phyloP scores from a whole-genome alignment of 2,888 invertebrate species.

The Monoplex corrugatus region DNA sequence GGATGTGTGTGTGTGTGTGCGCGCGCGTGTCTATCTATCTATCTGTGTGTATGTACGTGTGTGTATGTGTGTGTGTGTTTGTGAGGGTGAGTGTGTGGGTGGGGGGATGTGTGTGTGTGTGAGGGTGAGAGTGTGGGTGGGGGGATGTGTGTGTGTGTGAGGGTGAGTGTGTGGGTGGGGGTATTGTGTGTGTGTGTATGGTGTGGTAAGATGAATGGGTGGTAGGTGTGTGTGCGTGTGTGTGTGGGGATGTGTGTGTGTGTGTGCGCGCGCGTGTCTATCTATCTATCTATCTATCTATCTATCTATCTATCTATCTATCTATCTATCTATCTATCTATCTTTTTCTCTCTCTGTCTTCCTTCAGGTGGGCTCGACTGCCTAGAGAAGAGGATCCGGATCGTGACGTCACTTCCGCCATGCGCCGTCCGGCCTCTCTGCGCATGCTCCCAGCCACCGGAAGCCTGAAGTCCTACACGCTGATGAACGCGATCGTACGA shows the following conservation, averaged over 20 bases:
- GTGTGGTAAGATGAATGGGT: background rate
- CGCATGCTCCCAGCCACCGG: constrained; percentile 27
- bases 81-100: background rate
- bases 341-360: background rate
- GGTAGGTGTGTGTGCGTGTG: background rate
- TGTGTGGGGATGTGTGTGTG: background rate
- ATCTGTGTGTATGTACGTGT: background rate
- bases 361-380: constrained; percentile 40
- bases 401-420: background rate
- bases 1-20: constrained; percentile 7
- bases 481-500: constrained; percentile 42
- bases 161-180: no score
- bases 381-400: constrained; percentile 27
- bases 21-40: no score
- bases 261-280: background rate
- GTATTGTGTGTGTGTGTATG: background rate
- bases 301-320: background rate
- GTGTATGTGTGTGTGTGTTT: background rate
- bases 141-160: background rate
- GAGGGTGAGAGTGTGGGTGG: background rate
- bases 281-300: background rate
- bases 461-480: constrained; percentile 30
- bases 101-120: background rate
- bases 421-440: background rate
- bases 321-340: background rate